Base-by-base conservation (phyloP, 2,888 invertebrate species). In the Nebria brevicollis region DNA sequence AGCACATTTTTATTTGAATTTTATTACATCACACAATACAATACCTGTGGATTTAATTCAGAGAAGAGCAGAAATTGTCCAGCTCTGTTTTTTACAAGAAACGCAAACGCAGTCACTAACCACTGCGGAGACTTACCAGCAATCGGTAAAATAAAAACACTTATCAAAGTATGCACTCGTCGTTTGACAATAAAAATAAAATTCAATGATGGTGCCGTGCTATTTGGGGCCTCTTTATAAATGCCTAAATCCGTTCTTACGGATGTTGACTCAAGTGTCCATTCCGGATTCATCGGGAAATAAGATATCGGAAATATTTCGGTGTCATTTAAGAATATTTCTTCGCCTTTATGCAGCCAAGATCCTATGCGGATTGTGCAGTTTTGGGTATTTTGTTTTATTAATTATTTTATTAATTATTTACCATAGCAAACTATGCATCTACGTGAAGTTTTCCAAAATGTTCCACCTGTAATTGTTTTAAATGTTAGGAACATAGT, bases 331-430 rank as follows among this genome's bases (percentile, higher is more conserved):
- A 90, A 91, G 85, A 92, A 91, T 0, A 94, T 88, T 86, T 94
- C 93, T 87, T 93, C 92, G 0, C 93, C 93, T 4, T 91, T 91
- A 84, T 93, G 91, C 85, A 92, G 90, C 94, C 94, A 94, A 0
- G 94, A 93, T 11, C 94, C 94, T 83, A 94, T 91, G 65, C 90
- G 90, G 54, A 94, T 83, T 0, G 91, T 90, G 86, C 95, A 95
- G 82, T 91, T 92, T 87, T 94, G 94, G 13, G 86, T 86, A 85
- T 94, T n/a, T n/a, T n/a, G n/a, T n/a, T 72, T 3, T 64, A 66
- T 70, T n/a, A 72, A 73, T 15, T 13, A 54, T 72, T 89, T 64
- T 26, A 13, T 34, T 34, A 7, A 42, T 26, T 82, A 86, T 91
- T 91, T 84, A 89, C 89, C 86, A 92, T 83, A 20, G 89, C 90